Percentiles rank a stretch among this genome's conserved stretches.
phyloP scores from a whole-genome alignment of 2,888 invertebrate species.

The Pocota personata region DNA sequence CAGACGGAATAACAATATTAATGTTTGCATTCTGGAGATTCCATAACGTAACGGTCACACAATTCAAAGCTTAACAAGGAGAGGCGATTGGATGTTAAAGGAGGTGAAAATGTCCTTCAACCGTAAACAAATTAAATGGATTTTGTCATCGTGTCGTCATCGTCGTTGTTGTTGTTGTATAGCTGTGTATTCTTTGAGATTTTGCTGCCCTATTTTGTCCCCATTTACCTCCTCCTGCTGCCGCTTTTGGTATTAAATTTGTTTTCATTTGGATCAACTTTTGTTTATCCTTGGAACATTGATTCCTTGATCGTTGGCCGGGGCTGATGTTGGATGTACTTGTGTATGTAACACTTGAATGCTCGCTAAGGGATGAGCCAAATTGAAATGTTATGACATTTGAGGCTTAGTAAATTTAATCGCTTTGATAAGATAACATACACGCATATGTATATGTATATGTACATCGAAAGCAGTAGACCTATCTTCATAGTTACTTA shows the following conservation, averaged over 20 bases:
- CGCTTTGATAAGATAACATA: slow-evolving; percentile 21
- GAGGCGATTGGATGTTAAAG: slow-evolving; percentile 61
- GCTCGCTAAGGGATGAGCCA: neutral
- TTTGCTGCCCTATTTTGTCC: neutral
- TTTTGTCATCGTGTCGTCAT: slow-evolving; percentile 59
- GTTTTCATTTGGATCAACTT: slow-evolving; percentile 70
- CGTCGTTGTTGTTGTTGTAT: slow-evolving; percentile 1
- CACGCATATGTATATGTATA: neutral
- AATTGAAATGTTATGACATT: slow-evolving; percentile 72
- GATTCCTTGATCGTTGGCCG: slow-evolving; percentile 53
- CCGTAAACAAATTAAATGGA: slow-evolving; percentile 73
- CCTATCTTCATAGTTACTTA: too few relatives aligned
- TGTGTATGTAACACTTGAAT: neutral
- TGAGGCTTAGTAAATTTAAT: slow-evolving; percentile 64
- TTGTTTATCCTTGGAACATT: slow-evolving; percentile 58
- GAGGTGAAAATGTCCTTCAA: slow-evolving; percentile 69
- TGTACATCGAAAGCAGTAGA: too few relatives aligned
- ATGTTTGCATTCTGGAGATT: slow-evolving; percentile 67
- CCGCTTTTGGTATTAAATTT: slow-evolving; percentile 56
- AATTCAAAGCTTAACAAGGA: slow-evolving; percentile 68
- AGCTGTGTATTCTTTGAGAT: neutral
- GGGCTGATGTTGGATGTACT: neutral
- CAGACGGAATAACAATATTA: slow-evolving; percentile 71
- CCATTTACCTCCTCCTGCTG: neutral
- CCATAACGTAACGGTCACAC: slow-evolving; percentile 69